A percentile compares a stretch with the other conserved stretches of the same genome.
Conservation (phyloP, 1,140 invertebrate species). For the Papilio polytes region DNA sequence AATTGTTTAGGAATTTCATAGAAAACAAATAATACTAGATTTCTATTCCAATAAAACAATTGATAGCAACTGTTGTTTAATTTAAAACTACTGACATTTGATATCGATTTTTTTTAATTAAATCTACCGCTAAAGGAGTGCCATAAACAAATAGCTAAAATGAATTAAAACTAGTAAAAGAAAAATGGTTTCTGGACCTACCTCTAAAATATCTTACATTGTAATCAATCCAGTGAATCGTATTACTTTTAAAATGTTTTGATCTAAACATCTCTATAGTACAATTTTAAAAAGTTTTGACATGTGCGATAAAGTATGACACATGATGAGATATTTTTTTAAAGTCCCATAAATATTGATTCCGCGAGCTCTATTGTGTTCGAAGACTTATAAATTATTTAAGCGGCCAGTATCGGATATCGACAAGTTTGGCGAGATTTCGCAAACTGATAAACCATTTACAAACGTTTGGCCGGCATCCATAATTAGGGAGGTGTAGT, state of each 20-base stretch:
- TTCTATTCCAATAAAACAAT: too few relatives aligned
- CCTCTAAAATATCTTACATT: too few relatives aligned
- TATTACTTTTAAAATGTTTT: too few relatives aligned
- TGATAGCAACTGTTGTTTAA: too few relatives aligned
- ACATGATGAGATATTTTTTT: conserved; percentile 44
- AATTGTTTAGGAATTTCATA: neutral
- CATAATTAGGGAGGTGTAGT: conserved; percentile 54
- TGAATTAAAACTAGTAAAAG: too few relatives aligned
- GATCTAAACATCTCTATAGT: neutral
- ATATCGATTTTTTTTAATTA: too few relatives aligned
- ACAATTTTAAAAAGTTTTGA: neutral
- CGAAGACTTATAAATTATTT: conserved; percentile 72
- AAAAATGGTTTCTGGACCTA: too few relatives aligned
- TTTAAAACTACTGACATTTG: too few relatives aligned
- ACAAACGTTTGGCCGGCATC: conserved; percentile 56
- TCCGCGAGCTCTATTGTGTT: conserved; percentile 69
- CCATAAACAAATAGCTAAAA: too few relatives aligned
- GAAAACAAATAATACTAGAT: neutral
- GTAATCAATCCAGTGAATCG: too few relatives aligned
- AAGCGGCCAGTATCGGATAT: conserved; percentile 66
- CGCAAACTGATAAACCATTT: conserved; percentile 64
- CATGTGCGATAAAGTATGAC: neutral
- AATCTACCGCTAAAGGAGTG: too few relatives aligned
- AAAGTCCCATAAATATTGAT: conserved; percentile 64
- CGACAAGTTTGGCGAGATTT: conserved; percentile 71